Conservation (phyloP, 2,888 invertebrate genomes). For the Harpalus rufipes region DNA sequence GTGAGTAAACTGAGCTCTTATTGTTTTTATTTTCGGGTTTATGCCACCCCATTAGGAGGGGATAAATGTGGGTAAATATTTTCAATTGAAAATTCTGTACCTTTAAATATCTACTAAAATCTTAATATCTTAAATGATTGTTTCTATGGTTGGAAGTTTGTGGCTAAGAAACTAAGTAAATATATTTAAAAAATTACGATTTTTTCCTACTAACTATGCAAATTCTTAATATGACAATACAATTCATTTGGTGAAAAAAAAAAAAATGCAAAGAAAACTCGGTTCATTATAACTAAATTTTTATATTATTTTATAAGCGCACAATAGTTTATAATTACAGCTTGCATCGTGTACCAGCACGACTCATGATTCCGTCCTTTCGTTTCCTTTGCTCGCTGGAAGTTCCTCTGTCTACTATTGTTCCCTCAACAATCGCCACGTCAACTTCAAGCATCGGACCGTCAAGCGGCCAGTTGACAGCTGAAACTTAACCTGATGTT, state of each 20-base stretch:
- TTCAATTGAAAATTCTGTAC: no score
- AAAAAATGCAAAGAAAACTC: background rate
- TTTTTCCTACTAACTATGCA: no score
- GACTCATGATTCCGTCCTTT: background rate
- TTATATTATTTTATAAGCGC: background rate
- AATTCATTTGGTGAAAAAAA: background rate
- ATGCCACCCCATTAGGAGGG: no score
- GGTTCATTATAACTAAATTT: background rate
- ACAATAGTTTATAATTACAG: conserved; percentile 33
- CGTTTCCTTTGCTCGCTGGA: background rate
- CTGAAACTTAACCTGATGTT: conserved; percentile 66
- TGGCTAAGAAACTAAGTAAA: no score
- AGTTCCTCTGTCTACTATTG: conserved; percentile 27
- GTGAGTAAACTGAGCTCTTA: no score
- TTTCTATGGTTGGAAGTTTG: no score
- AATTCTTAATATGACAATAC: conserved; percentile 1
- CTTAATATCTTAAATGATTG: no score
- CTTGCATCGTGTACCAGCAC: conserved; percentile 1
- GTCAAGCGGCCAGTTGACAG: conserved; percentile 65
- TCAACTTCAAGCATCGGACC: conserved; percentile 59
- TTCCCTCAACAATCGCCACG: conserved; percentile 56
- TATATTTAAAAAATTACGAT: no score
- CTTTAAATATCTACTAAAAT: no score
- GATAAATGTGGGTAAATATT: no score
- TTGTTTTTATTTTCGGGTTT: no score